Evolutionary conservation across 2,888 invertebrate species (phyloP), one percentile per base, ranked within the genome.

Genomic region (Lasius fuliginosus): DNA sequence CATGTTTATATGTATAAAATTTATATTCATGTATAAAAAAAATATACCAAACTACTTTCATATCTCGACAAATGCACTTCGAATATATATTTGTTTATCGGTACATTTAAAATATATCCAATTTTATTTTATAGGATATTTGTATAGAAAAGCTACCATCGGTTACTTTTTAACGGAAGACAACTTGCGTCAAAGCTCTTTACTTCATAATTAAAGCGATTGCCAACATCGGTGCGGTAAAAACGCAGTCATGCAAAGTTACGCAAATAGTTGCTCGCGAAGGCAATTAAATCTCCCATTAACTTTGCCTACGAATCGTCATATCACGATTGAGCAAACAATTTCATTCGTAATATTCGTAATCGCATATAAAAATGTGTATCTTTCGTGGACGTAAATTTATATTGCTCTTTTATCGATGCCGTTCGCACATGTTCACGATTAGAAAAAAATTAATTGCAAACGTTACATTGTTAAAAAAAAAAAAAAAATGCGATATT

Each of bases 271-370:
- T 58, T 56, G n/a, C 36, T n/a, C 40, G 9, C 67, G 30, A 27
- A 42, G 30, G 40, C 77, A 77, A 77, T 68, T 56, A 68, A 68
- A 42, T 40, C 77, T 77, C 42, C 77, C 40, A 89, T 86, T 85
- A 86, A 83, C 75, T 84, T 85, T 84, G 84, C 84, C 85, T 82
- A 85, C 86, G 82, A 86, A 86, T 83, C 86, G 84, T 82, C 83
- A 58, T 77, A 56, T 58, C 76, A 23, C 56, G 68, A 42, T 27
- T 33, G 68, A 42, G 68, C 68, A 77, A 77, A 67, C 67, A 67
- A 77, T 77, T 77, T 68, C 68, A 30, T 12, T 42, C 77, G 77
- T 68, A 77, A 77, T 68, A 77, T 77, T 56, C 67, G 67, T 67
- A 67, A 56, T 58, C 30, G 27, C 36, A 56, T 67, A 67, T 77